Conservation (phyloP, 37 sponge, comb jelly and placozoan genomes). For the Halisarca cf. caerulea region DNA sequence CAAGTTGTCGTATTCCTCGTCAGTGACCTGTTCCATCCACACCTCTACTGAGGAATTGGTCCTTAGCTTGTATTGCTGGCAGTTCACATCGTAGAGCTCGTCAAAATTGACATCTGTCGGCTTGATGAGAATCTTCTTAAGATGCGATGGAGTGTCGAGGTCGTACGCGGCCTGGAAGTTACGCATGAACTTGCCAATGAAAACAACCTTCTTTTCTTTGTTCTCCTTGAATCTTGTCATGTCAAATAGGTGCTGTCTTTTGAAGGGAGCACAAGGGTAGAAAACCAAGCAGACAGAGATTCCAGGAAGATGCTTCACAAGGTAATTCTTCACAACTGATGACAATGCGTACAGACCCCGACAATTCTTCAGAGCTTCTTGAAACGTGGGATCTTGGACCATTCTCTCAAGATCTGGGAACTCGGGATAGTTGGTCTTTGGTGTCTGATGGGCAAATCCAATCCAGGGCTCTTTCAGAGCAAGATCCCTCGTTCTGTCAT, state of each 20-base stretch:
- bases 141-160: constrained; percentile 26
- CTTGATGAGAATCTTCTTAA: constrained; percentile 48
- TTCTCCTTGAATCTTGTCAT: constrained; percentile 38
- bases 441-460: constrained; percentile 63
- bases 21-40: constrained; percentile 28
- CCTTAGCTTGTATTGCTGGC: constrained; percentile 3
- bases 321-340: constrained; percentile 39
- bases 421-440: constrained; percentile 23
- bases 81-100: constrained; percentile 8
- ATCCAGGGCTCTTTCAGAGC: constrained; percentile 47
- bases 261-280: constrained; percentile 57
- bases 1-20: constrained; percentile 58
- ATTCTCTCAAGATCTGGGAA: constrained; percentile 57
- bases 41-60: constrained; percentile 36
- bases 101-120: constrained; percentile 50
- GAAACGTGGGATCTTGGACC: constrained; percentile 23
- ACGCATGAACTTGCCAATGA: constrained; percentile 54
- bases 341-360: constrained; percentile 52
- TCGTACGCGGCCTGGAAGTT: constrained; percentile 53
- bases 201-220: constrained; percentile 8
- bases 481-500: neutral
- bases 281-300: constrained; percentile 32
- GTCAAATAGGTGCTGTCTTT: constrained; percentile 17
- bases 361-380: constrained; percentile 35
- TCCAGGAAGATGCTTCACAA: neutral